These are phyloP conservation scores for Drosophila nasuta DNA, from an alignment of 1,140 invertebrate genomes.

Conservation along the genomic window DNA sequence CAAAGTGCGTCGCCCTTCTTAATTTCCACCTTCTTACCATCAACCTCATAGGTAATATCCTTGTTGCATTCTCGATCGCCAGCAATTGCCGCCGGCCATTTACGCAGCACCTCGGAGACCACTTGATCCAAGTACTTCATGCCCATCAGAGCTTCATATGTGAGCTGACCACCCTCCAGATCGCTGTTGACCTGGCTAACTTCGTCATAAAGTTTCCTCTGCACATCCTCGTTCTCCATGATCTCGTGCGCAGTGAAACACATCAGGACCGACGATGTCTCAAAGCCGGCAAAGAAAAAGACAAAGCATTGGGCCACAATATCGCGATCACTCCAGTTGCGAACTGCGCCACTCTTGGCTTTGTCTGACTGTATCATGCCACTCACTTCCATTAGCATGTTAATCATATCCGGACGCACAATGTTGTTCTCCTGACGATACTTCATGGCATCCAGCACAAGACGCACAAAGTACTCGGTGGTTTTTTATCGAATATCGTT, in stretches of 20 bases:
- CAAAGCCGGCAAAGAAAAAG: conserved; percentile 89
- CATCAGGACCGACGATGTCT: conserved; percentile 87
- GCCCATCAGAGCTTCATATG: conserved; percentile 84
- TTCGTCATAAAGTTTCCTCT: conserved; percentile 87
- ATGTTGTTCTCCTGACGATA: conserved; percentile 84
- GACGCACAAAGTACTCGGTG: conserved; percentile 48
- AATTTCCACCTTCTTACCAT: conserved; percentile 85
- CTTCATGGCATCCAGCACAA: conserved; percentile 85
- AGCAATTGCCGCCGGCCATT: conserved; percentile 86
- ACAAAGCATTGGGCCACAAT: conserved; percentile 87
- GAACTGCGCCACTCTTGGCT: conserved; percentile 9
- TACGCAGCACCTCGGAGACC: conserved; percentile 86
- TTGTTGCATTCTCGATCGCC: conserved; percentile 86
- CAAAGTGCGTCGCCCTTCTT: conserved; percentile 85
- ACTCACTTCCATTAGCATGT: too few species aligned
- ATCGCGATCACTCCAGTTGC: conserved; percentile 87
- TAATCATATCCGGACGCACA: too few species aligned
- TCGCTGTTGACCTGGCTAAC: conserved; percentile 83
- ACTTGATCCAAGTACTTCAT: conserved; percentile 86
- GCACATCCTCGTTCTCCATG: conserved; percentile 87
- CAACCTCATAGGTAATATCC: conserved; percentile 84
- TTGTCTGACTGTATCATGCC: too few species aligned
- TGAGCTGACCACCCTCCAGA: conserved; percentile 71
- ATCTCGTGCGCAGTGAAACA: conserved; percentile 86
- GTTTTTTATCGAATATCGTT: too few species aligned